Base-by-base conservation (phyloP, 2,797 vertebrate species). In the Eupleurogrammus muticus region DNA sequence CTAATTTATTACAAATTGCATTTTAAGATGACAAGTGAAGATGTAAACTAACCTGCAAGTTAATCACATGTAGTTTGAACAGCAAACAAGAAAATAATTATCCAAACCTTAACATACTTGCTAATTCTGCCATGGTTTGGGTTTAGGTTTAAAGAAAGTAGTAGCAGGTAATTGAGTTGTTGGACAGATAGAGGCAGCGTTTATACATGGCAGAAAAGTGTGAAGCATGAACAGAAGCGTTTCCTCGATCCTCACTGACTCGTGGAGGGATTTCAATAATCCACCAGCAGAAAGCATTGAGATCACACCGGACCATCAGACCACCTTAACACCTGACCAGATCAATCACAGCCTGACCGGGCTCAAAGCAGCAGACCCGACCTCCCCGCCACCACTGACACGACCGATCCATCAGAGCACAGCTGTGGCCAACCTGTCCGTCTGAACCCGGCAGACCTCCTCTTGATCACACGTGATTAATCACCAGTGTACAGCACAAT, bases 351-450 rank as follows among this genome's bases (percentile, higher is more conserved):
- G 66, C 60, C 24, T n/a, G 48, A 34, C 24, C 69, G 62, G 20
- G 58, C 57, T 51, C 63, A 56, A 77, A 74, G 58, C 44, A 49
- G 9, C 65, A 19, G 69, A 56, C 67, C 66, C 77, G 77, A 88
- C 65, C 74, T 67, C 10, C 55, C 48, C 73, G 34, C 69, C 69
- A 75, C 17, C 48, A 28, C 60, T 60, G 67, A 76, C 73, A 68
- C 4, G 34, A 64, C 69, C 50, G 49, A 84, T 88, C 58, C 70
- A 79, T 90, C 83, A 89, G 66, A 5, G 55, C 61, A 66, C 77
- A 84, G 67, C 82, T 79, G 75, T 38, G 62, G 42, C 58, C 69
- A 57, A 66, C 66, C 78, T 63, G 70, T 63, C 61, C 0, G 10
- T 68, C 74, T 46, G 64, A 77, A 28, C 54, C 52, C 34, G n/a